Evolutionary conservation across 1,140 invertebrate genomes (phyloP), one percentile per base, ranked within the genome.

Genomic region (Lithobius niger): DNA sequence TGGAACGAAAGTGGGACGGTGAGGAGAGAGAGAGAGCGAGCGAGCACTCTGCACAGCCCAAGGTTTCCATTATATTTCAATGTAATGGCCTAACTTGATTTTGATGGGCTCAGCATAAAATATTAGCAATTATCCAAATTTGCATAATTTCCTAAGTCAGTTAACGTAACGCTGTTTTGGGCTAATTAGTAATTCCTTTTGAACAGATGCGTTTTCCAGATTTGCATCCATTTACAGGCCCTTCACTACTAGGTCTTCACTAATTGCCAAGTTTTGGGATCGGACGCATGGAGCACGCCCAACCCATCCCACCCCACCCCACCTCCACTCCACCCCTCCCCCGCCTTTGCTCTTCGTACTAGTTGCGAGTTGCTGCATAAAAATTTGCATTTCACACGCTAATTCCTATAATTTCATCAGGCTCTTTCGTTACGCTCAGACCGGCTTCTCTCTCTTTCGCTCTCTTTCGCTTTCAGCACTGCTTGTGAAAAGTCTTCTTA

Each of bases 121-220:
- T 50, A 50, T 50, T 50, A 50, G 48, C 48, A 50, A 50, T 50
- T 50, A 50, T 50, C 4, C 27, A 19, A 50, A 50, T 50, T 50
- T 50, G 25, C 48, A 50, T 50, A 50, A 50, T 50, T 50, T 50
- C 48, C 48, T 50, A 50, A 50, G 48, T 50, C 48, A 50, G 48
- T 50, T 50, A 50, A 26, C 4, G 48, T 26, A 50, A 50, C 24
- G 48, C 48, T 50, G 48, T 50, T 50, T 50, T 13, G 48, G 48
- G 22, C 48, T 50, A 50, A 50, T 50, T 50, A 50, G 48, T 27
- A 50, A 50, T 50, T 50, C 48, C 48, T 50, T 50, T 50, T 50
- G 48, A 50, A 27, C 48, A 50, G 48, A 50, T 50, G 48, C 24
- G 13, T 50, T 6, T 25, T 6, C 48, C 48, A 50, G 24, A 50